phyloP scores from a whole-genome alignment of 2,888 invertebrate species.

The Pharmacophagus antenor region DNA sequence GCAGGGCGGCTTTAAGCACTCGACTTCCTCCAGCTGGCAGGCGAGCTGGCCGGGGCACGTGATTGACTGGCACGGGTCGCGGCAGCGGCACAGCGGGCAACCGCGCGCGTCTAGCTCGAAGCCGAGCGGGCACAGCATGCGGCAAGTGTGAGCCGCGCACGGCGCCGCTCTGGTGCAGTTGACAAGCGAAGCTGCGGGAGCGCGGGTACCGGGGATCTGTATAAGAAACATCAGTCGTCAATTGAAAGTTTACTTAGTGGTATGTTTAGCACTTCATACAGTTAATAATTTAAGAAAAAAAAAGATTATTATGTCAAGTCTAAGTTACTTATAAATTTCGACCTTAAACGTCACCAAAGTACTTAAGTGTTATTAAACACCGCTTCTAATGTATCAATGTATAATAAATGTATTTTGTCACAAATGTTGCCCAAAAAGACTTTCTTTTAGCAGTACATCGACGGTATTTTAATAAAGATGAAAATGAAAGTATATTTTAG shows the following conservation, averaged over 20 bases:
- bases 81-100: constrained; percentile 89
- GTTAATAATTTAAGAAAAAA: no score
- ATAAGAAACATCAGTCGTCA: neutral
- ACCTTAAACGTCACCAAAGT: no score
- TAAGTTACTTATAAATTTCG: no score
- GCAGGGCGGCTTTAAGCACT: constrained; percentile 89
- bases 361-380: no score
- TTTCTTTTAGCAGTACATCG: no score
- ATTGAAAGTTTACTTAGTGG: neutral
- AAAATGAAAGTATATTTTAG: no score
- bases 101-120: constrained; percentile 86
- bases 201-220: constrained; percentile 86
- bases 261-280: no score
- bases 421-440: no score
- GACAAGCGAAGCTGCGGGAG: constrained; percentile 82
- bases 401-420: no score
- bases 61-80: constrained; percentile 88
- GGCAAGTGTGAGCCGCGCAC: constrained; percentile 90
- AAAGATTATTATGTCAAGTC: no score
- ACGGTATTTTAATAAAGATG: no score
- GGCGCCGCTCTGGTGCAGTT: constrained; percentile 86
- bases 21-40: constrained; percentile 89
- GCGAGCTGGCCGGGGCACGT: constrained; percentile 88
- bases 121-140: constrained; percentile 93
- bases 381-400: no score